These are phyloP conservation scores for Belgica antarctica DNA, from an alignment of 2,888 invertebrate genomes.

Conservation along the genomic window DNA sequence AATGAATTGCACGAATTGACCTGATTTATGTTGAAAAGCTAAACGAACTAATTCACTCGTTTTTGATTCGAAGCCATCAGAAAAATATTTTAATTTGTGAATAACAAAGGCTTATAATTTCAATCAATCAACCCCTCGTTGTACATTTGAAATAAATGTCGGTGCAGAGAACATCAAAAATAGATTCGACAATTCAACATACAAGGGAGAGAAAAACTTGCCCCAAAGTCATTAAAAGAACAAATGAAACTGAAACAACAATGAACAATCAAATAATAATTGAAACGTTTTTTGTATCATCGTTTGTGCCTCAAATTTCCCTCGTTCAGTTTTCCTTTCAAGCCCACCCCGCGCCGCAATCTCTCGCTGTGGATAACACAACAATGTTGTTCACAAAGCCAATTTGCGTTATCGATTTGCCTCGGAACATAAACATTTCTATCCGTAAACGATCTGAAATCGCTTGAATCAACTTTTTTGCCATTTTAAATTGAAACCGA, in stretches of 20 bases:
- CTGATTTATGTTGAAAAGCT: slow-evolving; percentile 17
- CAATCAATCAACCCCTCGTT: slow-evolving; percentile 24
- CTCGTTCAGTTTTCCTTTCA: too few relatives aligned
- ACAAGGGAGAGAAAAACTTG: neutral
- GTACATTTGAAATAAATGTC: neutral
- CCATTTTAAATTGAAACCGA: slow-evolving; percentile 26
- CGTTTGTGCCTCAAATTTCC: neutral
- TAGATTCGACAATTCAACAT: slow-evolving; percentile 1
- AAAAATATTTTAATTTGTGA: neutral
- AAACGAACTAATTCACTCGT: neutral
- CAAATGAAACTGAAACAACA: slow-evolving; percentile 22
- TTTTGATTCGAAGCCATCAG: slow-evolving; percentile 5
- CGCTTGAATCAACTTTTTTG: neutral
- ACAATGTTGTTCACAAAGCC: slow-evolving; percentile 40
- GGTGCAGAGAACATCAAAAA: neutral
- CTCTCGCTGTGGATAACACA: slow-evolving; percentile 35
- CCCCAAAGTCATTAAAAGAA: slow-evolving; percentile 22
- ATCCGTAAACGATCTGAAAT: slow-evolving; percentile 13
- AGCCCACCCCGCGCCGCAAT: neutral
- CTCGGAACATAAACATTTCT: neutral
- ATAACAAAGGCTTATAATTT: slow-evolving; percentile 21
- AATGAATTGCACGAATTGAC: too few relatives aligned
- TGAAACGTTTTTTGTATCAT: slow-evolving; percentile 29
- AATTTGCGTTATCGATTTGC: slow-evolving; percentile 42
- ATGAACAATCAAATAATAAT: slow-evolving; percentile 40